These are phyloP conservation scores for Xylota sylvarum DNA, from an alignment of 2,888 invertebrate genomes.

Conservation along the genomic window DNA sequence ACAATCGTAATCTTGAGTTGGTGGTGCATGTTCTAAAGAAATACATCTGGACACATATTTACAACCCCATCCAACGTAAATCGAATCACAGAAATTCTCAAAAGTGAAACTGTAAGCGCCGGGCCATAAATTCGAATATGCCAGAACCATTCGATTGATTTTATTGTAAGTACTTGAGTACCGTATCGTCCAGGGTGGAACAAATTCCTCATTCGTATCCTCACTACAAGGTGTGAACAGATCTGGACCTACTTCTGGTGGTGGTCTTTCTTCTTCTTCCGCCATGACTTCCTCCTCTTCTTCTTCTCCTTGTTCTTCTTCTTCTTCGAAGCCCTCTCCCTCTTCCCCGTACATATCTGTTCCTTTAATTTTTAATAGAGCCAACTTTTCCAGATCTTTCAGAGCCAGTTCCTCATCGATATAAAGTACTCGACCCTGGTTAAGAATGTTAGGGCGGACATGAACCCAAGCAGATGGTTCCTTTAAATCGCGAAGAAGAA, in stretches of 20 bases:
- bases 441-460: slow-evolving; percentile 90
- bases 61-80: slow-evolving; percentile 93
- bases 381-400: slow-evolving; percentile 81
- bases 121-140: slow-evolving; percentile 94
- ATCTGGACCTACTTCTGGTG: slow-evolving; percentile 86
- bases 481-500: slow-evolving; percentile 88
- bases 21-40: slow-evolving; percentile 89
- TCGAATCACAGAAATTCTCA: slow-evolving; percentile 88
- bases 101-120: slow-evolving; percentile 92
- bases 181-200: slow-evolving; percentile 90
- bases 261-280: slow-evolving; percentile 85
- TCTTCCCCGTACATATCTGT: slow-evolving; percentile 78
- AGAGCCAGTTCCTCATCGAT: slow-evolving; percentile 88
- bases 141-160: slow-evolving; percentile 88
- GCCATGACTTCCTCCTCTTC: slow-evolving; percentile 81
- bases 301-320: slow-evolving; percentile 76
- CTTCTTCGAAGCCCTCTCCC: slow-evolving; percentile 81
- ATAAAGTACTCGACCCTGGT: slow-evolving; percentile 91
- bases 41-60: slow-evolving; percentile 90
- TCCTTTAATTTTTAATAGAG: slow-evolving; percentile 78
- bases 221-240: slow-evolving; percentile 80
- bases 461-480: slow-evolving; percentile 94
- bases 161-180: slow-evolving; percentile 88
- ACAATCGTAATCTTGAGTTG: slow-evolving; percentile 90
- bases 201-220: slow-evolving; percentile 79